Percentiles rank a stretch among this genome's conserved stretches.
Conservation (phyloP, 2,888 invertebrate species). For the Sinopyrophorus schimmeli region DNA sequence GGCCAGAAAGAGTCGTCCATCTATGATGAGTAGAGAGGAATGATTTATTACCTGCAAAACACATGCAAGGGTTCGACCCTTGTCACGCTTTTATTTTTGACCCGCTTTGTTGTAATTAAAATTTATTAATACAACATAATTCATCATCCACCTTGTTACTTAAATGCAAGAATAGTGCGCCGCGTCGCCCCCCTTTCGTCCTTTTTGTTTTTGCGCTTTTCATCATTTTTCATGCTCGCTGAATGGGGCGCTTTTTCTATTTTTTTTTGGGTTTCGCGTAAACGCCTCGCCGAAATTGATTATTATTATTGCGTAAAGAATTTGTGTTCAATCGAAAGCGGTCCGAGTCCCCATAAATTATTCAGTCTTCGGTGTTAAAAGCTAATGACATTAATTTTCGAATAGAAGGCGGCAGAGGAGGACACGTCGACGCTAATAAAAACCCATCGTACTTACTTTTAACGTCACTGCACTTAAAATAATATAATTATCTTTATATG, state of each 20-base stretch:
- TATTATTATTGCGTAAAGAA: too few species aligned
- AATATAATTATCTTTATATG: constrained; percentile 12
- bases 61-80: constrained; percentile 35
- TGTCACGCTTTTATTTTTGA: constrained; percentile 44
- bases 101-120: constrained; percentile 45
- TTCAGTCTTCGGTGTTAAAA: constrained; percentile 8
- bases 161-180: constrained; percentile 11
- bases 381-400: constrained; percentile 13
- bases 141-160: constrained; percentile 34
- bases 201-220: too few species aligned
- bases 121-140: constrained; percentile 44
- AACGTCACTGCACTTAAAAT: constrained; percentile 17
- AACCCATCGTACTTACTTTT: constrained; percentile 9
- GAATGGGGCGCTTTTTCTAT: too few species aligned
- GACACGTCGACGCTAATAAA: constrained; percentile 12
- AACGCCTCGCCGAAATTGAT: too few species aligned
- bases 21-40: constrained; percentile 10
- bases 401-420: constrained; percentile 8
- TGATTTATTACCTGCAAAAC: constrained; percentile 33
- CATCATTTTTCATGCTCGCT: too few species aligned
- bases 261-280: too few species aligned
- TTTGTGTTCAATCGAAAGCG: too few species aligned
- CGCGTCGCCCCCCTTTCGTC: constrained; percentile 1
- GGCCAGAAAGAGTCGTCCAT: too few species aligned
- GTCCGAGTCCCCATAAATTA: too few species aligned